Evolutionary conservation across 1,140 invertebrate species (phyloP).

Genomic region (Epicauta chinensis): DNA sequence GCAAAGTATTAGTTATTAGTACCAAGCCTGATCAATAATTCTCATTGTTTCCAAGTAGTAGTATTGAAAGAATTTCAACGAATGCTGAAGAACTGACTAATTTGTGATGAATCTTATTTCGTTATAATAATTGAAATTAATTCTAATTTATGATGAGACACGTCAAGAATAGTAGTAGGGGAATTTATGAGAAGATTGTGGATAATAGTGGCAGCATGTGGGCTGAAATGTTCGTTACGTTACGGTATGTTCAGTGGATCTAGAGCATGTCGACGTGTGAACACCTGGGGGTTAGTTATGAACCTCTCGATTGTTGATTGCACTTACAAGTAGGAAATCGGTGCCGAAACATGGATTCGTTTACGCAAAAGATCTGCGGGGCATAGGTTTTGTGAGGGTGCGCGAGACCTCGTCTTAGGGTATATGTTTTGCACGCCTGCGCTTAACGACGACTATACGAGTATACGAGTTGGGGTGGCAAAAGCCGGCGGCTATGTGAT

Average conservation of each 20-base stretch:
- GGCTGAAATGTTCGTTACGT: background rate
- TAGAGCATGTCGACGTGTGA: conserved; percentile 8
- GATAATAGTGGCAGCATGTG: conserved; percentile 8
- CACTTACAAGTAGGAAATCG: conserved; percentile 10
- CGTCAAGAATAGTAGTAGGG: no score
- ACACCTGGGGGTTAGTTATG: conserved; percentile 15
- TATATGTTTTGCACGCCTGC: conserved; percentile 22
- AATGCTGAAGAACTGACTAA: background rate
- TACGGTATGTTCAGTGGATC: conserved; percentile 10
- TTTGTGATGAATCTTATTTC: no score
- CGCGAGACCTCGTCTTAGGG: conserved; percentile 23
- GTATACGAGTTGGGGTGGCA: conserved; percentile 24
- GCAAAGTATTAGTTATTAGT: no score
- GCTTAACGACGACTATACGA: background rate
- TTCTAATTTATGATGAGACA: no score
- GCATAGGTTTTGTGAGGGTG: conserved; percentile 22
- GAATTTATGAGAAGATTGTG: conserved; percentile 7
- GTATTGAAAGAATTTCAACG: no score
- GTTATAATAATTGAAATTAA: no score
- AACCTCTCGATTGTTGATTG: conserved; percentile 13
- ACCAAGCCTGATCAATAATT: no score
- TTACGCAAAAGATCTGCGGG: conserved; percentile 14
- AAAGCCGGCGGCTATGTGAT: conserved; percentile 28
- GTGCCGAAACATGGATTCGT: conserved; percentile 17
- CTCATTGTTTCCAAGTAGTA: no score